phyloP scores from a whole-genome alignment of 92 coral and sea anemone species.

The Desmophyllum pertusum region DNA sequence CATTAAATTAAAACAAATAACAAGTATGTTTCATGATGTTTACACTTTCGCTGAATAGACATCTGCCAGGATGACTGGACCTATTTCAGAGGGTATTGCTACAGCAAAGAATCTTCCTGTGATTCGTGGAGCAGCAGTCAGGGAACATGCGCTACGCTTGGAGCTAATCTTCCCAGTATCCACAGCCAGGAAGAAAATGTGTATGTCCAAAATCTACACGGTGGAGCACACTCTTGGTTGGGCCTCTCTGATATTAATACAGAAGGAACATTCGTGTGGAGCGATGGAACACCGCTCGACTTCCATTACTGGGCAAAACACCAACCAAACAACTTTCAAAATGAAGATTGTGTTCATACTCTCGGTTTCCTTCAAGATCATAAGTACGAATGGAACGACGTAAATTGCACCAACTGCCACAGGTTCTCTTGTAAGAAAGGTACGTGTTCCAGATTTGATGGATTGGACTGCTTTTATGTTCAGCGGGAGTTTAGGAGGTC shows the following conservation, averaged over 20 bases:
- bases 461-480: no score
- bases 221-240: neutral
- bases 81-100: neutral
- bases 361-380: neutral
- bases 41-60: neutral
- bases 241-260: conserved; percentile 2
- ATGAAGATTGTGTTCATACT: conserved; percentile 1
- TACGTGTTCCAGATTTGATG: no score
- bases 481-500: no score
- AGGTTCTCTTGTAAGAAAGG: conserved; percentile 2
- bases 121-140: neutral
- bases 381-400: neutral
- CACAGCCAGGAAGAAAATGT: conserved; percentile 11
- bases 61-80: neutral
- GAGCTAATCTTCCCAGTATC: conserved; percentile 8
- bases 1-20: no score
- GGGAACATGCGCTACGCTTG: neutral
- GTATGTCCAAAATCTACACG: neutral
- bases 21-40: neutral
- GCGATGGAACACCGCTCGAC: neutral
- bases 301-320: neutral
- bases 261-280: neutral
- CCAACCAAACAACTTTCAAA: neutral
- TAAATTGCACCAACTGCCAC: neutral
- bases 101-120: neutral